Evolutionary conservation across 2,888 invertebrate genomes (phyloP).

Genomic region (Synergus itoensis): DNA sequence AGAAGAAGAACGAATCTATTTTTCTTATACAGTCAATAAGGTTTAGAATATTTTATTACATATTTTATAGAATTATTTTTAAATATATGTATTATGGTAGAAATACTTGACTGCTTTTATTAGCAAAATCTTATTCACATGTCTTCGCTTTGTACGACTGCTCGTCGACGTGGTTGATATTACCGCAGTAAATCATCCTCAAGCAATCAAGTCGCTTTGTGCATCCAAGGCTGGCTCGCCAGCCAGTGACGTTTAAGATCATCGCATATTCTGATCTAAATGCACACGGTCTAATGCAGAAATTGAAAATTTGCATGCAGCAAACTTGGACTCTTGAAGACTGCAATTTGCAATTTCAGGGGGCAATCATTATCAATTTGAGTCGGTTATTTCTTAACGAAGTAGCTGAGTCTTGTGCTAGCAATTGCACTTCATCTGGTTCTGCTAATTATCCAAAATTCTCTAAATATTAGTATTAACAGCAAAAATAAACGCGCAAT

Average conservation of each 20-base stretch:
- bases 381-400: slow-evolving; percentile 4
- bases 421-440: not conserved
- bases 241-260: slow-evolving; percentile 17
- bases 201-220: slow-evolving; percentile 30
- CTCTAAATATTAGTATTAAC: too few relatives aligned
- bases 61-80: too few relatives aligned
- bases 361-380: slow-evolving; percentile 7
- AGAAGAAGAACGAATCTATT: not conserved
- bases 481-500: too few relatives aligned
- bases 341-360: slow-evolving; percentile 23
- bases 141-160: not conserved
- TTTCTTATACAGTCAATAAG: too few relatives aligned
- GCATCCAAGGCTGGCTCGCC: not conserved
- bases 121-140: slow-evolving; percentile 5
- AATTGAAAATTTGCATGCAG: slow-evolving; percentile 24
- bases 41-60: too few relatives aligned
- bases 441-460: not conserved
- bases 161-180: not conserved
- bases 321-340: not conserved
- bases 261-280: slow-evolving; percentile 27
- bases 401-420: not conserved
- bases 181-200: slow-evolving; percentile 30
- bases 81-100: too few relatives aligned
- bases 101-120: slow-evolving; percentile 4
- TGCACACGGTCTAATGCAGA: not conserved